These are phyloP conservation scores for Penaeus vannamei DNA, from an alignment of 1,140 invertebrate species.

Conservation along the genomic window DNA sequence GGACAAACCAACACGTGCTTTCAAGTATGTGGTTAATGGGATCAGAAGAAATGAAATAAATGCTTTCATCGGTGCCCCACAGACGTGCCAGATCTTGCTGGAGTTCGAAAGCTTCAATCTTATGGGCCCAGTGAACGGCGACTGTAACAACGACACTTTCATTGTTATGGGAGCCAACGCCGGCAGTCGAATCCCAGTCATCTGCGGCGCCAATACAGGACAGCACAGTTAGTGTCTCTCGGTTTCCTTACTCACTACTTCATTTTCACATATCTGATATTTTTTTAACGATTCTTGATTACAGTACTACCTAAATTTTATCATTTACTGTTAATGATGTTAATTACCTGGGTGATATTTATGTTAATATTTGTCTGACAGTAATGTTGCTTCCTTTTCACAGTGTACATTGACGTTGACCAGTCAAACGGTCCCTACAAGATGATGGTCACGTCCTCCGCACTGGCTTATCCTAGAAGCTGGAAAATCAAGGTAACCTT, in stretches of 20 bases:
- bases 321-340: too few species aligned
- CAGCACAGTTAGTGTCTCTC: constrained; percentile 79
- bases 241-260: constrained; percentile 71
- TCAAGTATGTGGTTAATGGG: background rate
- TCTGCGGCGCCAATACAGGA: constrained; percentile 84
- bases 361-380: too few species aligned
- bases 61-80: constrained; percentile 68
- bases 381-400: background rate
- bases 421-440: constrained; percentile 77
- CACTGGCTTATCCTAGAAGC: constrained; percentile 71
- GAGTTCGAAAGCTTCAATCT: constrained; percentile 82
- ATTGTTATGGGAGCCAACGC: constrained; percentile 80
- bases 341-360: too few species aligned
- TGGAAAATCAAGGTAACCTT: constrained; percentile 81
- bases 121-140: constrained; percentile 78
- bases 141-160: constrained; percentile 80
- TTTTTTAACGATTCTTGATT: too few species aligned
- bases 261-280: too few species aligned
- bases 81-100: constrained; percentile 79
- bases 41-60: too few species aligned
- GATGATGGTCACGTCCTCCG: constrained; percentile 77
- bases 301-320: too few species aligned
- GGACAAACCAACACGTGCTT: background rate
- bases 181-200: constrained; percentile 78
- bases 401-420: constrained; percentile 83